Conservation (phyloP, 2,888 invertebrate genomes). For the Apodemia mormo region DNA sequence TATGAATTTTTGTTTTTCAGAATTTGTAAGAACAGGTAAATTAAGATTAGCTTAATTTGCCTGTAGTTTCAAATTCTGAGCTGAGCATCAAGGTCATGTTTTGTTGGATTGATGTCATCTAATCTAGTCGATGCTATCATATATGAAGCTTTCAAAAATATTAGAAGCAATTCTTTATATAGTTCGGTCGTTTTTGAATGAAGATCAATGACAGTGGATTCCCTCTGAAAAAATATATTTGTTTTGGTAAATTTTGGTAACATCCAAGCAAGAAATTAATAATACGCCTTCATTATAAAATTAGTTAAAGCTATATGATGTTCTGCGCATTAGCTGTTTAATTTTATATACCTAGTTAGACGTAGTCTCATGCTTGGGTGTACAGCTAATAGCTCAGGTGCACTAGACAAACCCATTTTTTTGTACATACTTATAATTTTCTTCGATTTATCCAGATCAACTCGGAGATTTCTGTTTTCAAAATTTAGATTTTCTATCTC, state of each 20-base stretch:
- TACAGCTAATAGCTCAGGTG: neutral
- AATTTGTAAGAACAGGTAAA: neutral
- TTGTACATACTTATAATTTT: neutral
- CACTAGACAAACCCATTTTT: neutral
- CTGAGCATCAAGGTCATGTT: neutral
- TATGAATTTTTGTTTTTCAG: slow-evolving; percentile 4
- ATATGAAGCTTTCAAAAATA: neutral
- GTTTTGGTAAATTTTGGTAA: slow-evolving; percentile 25
- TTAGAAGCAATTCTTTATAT: slow-evolving; percentile 2
- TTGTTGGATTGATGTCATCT: slow-evolving; percentile 18
- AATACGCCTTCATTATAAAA: slow-evolving; percentile 26
- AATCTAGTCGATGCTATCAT: neutral
- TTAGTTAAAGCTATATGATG: slow-evolving; percentile 21
- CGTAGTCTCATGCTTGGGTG: slow-evolving; percentile 18
- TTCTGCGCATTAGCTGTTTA: slow-evolving; percentile 22
- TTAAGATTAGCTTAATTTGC: neutral
- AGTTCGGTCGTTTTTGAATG: slow-evolving; percentile 16
- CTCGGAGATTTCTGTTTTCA: too few species aligned
- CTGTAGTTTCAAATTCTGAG: too few species aligned
- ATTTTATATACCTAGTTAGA: neutral
- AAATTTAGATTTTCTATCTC: too few species aligned
- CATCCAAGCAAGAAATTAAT: slow-evolving; percentile 26
- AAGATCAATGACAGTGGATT: slow-evolving; percentile 9
- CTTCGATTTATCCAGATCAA: too few species aligned
- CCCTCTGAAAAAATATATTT: slow-evolving; percentile 16